Percentiles rank a stretch among this genome's conserved stretches.
phyloP scores from a whole-genome alignment of 2,113 vertebrate species.

The Anhinga anhinga region DNA sequence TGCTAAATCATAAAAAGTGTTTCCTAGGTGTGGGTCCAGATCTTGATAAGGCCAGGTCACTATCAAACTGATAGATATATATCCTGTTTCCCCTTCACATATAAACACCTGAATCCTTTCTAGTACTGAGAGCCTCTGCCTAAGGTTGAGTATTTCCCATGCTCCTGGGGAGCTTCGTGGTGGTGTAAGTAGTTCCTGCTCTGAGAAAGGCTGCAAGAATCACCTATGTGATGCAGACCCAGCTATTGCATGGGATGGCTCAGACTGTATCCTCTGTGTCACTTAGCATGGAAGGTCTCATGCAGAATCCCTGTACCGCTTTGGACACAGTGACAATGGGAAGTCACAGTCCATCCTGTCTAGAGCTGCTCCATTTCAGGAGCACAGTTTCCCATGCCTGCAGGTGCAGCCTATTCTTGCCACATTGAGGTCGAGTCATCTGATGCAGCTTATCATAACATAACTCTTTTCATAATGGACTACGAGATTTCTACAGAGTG shows the following conservation, averaged over 20 bases:
- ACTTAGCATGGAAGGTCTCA: neutral
- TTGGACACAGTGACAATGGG: neutral
- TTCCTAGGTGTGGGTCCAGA: neutral
- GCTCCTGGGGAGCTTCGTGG: neutral
- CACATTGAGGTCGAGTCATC: neutral
- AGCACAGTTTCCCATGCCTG: neutral
- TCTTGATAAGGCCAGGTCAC: neutral
- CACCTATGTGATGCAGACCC: neutral
- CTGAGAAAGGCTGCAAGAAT: neutral
- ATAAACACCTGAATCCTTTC: neutral
- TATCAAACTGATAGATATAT: neutral
- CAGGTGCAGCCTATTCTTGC: neutral
- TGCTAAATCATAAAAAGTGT: neutral
- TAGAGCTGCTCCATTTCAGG: neutral
- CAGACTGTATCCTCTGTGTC: neutral
- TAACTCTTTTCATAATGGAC: neutral
- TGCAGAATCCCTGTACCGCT: neutral
- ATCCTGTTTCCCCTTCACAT: neutral
- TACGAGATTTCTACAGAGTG: neutral
- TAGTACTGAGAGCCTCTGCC: neutral
- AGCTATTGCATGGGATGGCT: neutral
- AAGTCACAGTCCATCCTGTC: neutral
- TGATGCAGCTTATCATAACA: neutral
- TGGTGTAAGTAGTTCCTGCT: neutral
- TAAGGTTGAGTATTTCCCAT: neutral